Conservation (phyloP, 2,888 invertebrate genomes). For the Drosophila histrio region DNA sequence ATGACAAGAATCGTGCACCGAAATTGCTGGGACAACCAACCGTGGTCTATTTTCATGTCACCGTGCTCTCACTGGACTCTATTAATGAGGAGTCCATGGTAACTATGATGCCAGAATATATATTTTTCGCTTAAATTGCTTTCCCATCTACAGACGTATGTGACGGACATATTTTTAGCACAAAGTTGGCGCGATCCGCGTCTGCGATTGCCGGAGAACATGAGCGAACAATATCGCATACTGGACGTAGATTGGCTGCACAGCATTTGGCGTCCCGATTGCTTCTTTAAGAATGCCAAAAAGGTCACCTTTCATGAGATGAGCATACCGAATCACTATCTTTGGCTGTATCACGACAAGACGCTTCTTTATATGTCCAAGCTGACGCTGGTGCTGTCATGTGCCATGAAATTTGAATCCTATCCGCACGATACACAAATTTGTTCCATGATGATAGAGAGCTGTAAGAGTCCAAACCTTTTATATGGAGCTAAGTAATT, state of each 20-base stretch:
- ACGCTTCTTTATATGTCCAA: conserved; percentile 96
- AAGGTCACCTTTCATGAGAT: conserved; percentile 97
- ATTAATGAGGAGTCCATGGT: conserved; percentile 97
- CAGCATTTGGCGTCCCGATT: conserved; percentile 96
- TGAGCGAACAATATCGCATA: conserved; percentile 96
- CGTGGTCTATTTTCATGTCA: conserved; percentile 95
- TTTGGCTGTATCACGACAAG: conserved; percentile 96
- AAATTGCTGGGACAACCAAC: conserved; percentile 94
- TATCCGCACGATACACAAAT: conserved; percentile 97
- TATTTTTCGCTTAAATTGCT: background rate
- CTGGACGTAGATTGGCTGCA: conserved; percentile 95
- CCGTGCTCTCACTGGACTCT: conserved; percentile 95
- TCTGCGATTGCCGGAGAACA: conserved; percentile 94
- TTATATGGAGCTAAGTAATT: background rate
- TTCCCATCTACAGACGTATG: conserved; percentile 89
- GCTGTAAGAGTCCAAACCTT: conserved; percentile 90
- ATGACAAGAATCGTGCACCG: conserved; percentile 95
- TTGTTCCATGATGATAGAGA: conserved; percentile 97
- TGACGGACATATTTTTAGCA: conserved; percentile 95
- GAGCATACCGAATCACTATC: conserved; percentile 96
- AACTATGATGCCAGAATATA: background rate
- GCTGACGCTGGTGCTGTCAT: conserved; percentile 94
- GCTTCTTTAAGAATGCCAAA: conserved; percentile 97
- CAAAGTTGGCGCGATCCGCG: conserved; percentile 97
- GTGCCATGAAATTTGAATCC: conserved; percentile 97